Percentiles rank a stretch among this genome's conserved stretches.
phyloP scores from a whole-genome alignment of 2,888 invertebrate genomes.

The Mythimna lalbum region DNA sequence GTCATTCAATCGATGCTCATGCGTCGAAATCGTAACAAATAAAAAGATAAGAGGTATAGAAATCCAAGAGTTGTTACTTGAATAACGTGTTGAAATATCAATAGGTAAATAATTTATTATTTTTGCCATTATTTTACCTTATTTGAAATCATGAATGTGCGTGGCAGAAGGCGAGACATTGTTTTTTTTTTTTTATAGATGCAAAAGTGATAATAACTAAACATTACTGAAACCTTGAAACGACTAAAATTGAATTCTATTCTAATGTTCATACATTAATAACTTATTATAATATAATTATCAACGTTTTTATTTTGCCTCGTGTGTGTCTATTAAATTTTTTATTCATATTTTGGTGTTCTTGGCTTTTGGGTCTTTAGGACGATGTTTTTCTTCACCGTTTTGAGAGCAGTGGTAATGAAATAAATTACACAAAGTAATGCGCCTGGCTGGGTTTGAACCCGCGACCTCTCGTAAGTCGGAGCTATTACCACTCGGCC shows the following conservation, averaged over 20 bases:
- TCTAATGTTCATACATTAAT: not conserved
- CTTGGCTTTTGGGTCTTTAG: not conserved
- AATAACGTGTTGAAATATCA: slow-evolving; percentile 13
- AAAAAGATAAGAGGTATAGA: not conserved
- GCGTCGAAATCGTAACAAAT: slow-evolving; percentile 30
- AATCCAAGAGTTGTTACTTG: not conserved
- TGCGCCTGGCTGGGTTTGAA: no score
- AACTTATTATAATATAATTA: not conserved
- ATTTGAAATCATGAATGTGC: slow-evolving; percentile 8
- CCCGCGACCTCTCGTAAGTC: no score
- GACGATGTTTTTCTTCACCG: no score
- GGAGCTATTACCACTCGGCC: no score
- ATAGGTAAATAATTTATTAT: slow-evolving; percentile 13
- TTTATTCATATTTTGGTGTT: not conserved
- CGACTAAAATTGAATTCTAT: slow-evolving; percentile 15
- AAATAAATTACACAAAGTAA: no score
- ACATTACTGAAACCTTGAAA: slow-evolving; percentile 40
- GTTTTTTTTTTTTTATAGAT: not conserved
- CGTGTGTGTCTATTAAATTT: not conserved
- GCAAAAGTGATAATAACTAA: slow-evolving; percentile 23
- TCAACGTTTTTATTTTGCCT: not conserved
- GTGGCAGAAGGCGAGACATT: not conserved
- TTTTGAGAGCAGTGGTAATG: no score
- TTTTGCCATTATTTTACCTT: not conserved
- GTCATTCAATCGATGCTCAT: slow-evolving; percentile 52